Evolutionary conservation across 2,888 invertebrate species (phyloP), one percentile per base, ranked within the genome.

Genomic region (Cataglyphis livida): DNA sequence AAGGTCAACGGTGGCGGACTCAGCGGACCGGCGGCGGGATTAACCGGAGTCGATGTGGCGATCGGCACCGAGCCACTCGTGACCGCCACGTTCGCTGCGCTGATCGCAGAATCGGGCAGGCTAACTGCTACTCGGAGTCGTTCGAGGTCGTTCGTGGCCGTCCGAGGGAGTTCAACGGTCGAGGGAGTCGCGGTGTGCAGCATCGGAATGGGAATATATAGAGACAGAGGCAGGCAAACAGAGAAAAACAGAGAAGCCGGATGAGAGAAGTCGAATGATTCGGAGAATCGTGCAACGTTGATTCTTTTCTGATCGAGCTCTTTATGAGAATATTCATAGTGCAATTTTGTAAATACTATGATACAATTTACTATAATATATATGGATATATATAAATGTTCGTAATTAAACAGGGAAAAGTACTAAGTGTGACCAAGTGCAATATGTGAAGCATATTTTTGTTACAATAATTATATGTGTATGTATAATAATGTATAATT

Each of bases 51-150:
- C 62, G 92, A 94, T 28, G 93, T 94, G 65, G 94, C 93, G 81
- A 93, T 92, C 48, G 94, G 93, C 41, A 92, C 87, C 74, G 94
- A 92, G 66, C 91, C 90, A 79, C 91, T 89, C 48, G 93, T 95
- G 91, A 96, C 96, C 89, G 95, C 96, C 95, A 93, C 91, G 85
- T 91, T 92, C 81, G 92, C 91, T 76, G 89, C 85, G 84, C 90
- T 90, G 84, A 89, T 87, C 85, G 90, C 90, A 59, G 90, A 84
- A 73, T 91, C 91, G 88, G 88, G 91, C 82, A 92, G 91, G 79
- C 90, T 93, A 85, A 91, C 92, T 92, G 90, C 87, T 89, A 74
- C 18, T 51, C 75, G 44, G 35, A 38, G 75, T 83, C 48, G 76
- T 61, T 75, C 57, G 64, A 41, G 66, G 71, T 75, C 71, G 59